A percentile compares a stretch with the other conserved stretches of the same genome.
Conservation (phyloP, 2,888 invertebrate species). For the Tetheella fluctuosa region DNA sequence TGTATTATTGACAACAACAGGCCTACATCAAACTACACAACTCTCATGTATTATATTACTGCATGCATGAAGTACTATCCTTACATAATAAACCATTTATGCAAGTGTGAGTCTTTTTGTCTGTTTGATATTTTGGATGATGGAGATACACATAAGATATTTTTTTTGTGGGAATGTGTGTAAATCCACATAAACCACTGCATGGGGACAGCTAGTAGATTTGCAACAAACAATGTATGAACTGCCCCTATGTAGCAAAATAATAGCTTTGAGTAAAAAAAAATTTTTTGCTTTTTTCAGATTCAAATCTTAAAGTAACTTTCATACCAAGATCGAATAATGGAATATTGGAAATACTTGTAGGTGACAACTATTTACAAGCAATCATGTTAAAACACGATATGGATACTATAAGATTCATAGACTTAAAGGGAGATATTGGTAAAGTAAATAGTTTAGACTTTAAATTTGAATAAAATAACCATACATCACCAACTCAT, state of each 20-base stretch:
- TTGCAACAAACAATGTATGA: no score
- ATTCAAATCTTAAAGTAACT: constrained; percentile 37
- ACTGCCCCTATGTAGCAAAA: no score
- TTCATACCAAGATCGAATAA: constrained; percentile 33
- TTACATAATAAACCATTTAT: no score
- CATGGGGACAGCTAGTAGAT: no score
- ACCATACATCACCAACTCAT: neutral
- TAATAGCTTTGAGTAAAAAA: neutral
- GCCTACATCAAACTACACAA: no score
- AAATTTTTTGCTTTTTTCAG: constrained; percentile 36
- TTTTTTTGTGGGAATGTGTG: no score
- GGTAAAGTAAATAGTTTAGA: constrained; percentile 47
- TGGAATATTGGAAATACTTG: constrained; percentile 33
- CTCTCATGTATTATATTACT: no score
- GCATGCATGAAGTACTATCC: no score
- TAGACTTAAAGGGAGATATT: constrained; percentile 57
- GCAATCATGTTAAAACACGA: constrained; percentile 47
- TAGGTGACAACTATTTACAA: constrained; percentile 40
- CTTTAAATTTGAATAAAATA: constrained; percentile 47
- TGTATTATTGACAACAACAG: neutral
- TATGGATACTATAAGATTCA: constrained; percentile 51
- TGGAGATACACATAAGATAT: no score
- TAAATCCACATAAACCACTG: no score
- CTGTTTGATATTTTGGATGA: no score
- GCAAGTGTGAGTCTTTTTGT: no score